Evolutionary conservation across 2,797 vertebrate genomes (phyloP), one percentile per base, ranked within the genome.

Genomic region (Cossypha heuglini): DNA sequence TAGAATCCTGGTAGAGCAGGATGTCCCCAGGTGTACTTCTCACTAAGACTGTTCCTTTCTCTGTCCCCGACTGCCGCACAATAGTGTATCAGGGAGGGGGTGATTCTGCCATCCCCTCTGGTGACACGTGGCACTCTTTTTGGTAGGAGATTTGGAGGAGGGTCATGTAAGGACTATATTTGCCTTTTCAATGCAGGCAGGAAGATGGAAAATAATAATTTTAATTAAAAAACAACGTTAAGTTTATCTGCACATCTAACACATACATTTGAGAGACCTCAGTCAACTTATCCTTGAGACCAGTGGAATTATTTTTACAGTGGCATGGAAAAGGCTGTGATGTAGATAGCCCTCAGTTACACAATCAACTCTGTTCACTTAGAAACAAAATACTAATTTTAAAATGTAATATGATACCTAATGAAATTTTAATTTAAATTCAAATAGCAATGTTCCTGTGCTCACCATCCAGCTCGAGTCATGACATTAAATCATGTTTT

Each of bases 371-470:
- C 52, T 49, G 33, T 43, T 91, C 13, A 3, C 69, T 72, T 81
- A 74, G 76, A 80, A 94, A 62, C 42, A 72, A 45, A 94, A 62
- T n/a, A 59, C 49, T 79, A 8, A 42, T 83, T 91, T 93, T 67
- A 21, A 72, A 77, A 61, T 62, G 22, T 61, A 90, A 54, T 42
- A 25, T 4, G 21, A 52, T n/a, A 28, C 25, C 7, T 52, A 85
- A 67, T 51, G 52, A 61, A 77, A 57, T 61, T 67, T 59, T 52
- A 73, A 64, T 92, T 85, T 52, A n/a, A 68, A 67, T 88, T 94
- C 61, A 64, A 24, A 35, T 71, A 49, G 12, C 57, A 42, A 4
- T 5, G 16, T 80, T 83, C 45, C 42, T 3, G 1, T 54, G 85
- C 75, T 89, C 59, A 55, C 48, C 64, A 46, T 69, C 67, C 72